Conservation (phyloP, 2,113 vertebrate genomes). For the Poeciliopsis occidentalis region DNA sequence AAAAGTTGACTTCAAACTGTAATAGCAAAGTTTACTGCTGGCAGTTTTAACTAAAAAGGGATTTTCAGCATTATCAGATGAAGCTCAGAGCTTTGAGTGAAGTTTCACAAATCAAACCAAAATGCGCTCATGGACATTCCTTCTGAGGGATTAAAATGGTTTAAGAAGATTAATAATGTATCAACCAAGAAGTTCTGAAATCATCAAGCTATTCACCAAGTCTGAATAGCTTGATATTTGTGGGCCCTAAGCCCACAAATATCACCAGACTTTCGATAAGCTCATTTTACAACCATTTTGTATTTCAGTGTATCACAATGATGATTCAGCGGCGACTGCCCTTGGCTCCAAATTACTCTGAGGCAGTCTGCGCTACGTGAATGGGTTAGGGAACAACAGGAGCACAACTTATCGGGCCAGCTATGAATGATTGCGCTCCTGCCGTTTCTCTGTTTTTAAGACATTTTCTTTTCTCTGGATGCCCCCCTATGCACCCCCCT, state of each 20-base stretch:
- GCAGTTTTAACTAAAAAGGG: slow-evolving; percentile 6
- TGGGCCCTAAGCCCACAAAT: slow-evolving; percentile 31
- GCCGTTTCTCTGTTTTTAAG: background rate
- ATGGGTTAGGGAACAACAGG: slow-evolving; percentile 53
- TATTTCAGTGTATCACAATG: slow-evolving; percentile 58
- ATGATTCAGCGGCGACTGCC: slow-evolving; percentile 60
- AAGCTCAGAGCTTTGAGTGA: background rate
- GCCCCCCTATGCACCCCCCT: background rate
- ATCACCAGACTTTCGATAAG: slow-evolving; percentile 35
- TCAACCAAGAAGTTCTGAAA: slow-evolving; percentile 30
- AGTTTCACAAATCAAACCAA: slow-evolving; percentile 7
- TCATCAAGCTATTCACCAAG: background rate
- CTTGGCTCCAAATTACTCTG: slow-evolving; percentile 56
- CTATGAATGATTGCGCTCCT: slow-evolving; percentile 37
- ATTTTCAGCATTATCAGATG: slow-evolving; percentile 23
- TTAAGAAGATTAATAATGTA: slow-evolving; percentile 41
- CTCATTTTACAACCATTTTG: slow-evolving; percentile 43
- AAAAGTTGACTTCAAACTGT: background rate
- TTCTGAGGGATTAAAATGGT: slow-evolving; percentile 31
- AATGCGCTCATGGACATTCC: slow-evolving; percentile 17
- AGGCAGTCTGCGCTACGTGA: slow-evolving; percentile 46
- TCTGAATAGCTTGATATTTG: too few species aligned
- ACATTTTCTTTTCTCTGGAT: slow-evolving; percentile 9
- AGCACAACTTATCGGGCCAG: slow-evolving; percentile 40
- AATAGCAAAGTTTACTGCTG: slow-evolving; percentile 13